Base-by-base conservation (phyloP, 2,888 invertebrate species). In the Papilio gigon region DNA sequence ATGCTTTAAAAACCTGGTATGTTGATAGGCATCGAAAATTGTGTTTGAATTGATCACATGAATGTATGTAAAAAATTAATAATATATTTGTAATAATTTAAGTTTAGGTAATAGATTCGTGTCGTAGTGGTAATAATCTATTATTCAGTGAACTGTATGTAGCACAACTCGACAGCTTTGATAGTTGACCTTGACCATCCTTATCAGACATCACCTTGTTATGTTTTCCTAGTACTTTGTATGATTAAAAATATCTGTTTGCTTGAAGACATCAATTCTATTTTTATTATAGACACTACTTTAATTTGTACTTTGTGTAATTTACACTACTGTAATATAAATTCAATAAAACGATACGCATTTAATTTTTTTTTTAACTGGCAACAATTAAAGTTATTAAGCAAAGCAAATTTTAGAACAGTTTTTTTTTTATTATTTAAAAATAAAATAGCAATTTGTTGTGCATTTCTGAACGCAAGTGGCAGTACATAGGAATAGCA, bases 401-500 rank as follows among this genome's bases (percentile, higher is more conserved):
- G 1, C 4, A 30, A 56, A 30, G 3, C 6, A 44, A 14, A 53
- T 12, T n/a, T n/a, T 25, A 56, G 30, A 4, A 9, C n/a, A 22
- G n/a, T 17, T 44, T 11, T 30, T 53, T 17, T 22, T n/a, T n/a
- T n/a, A n/a, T n/a, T n/a, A n/a, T n/a, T 35, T 35, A 9, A 11
- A 62, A 40, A 67, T 20, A 61, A 67, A 70, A 59, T 12, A 22
- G 20, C 47, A 67, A 69, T 68, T 64, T 76, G 74, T 71, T 73
- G 53, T 77, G 75, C 77, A 77, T 77, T 81, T 77, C 68, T 70
- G 73, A 74, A 76, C 72, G 70, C 71, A 72, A 63, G 72, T 44
- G 77, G 17, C n/a, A 17, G 53, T 56, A 53, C 25, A n/a, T 80
- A 79, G 81, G 81, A 80, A 80, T 78, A 71, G 76, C 77, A 76